Evolutionary conservation across 1,140 invertebrate species (phyloP).

Genomic region (Pachyrhynchus sulphureomaculatus): DNA sequence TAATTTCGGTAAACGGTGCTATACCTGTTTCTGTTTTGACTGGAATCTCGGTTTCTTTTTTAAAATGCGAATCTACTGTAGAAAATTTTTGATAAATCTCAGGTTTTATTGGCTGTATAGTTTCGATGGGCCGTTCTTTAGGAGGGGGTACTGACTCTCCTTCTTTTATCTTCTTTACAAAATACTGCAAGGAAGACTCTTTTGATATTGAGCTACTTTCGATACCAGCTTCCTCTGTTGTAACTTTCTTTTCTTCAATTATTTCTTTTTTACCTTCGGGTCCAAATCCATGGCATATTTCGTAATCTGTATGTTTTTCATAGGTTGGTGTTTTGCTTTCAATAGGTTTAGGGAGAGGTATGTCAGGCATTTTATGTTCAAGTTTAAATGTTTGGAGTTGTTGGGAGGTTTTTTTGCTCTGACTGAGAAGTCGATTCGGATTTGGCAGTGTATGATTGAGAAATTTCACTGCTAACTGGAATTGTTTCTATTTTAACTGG

Average conservation of each 20-base stretch:
- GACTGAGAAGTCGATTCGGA: constrained; percentile 40
- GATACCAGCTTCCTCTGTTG: constrained; percentile 44
- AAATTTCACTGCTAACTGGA: constrained; percentile 32
- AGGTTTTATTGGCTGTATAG: constrained; percentile 39
- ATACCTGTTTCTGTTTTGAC: constrained; percentile 12
- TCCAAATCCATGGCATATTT: constrained; percentile 28
- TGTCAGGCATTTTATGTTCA: constrained; percentile 40
- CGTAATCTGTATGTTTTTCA: constrained; percentile 34
- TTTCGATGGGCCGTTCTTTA: constrained; percentile 40
- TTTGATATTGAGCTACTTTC: constrained; percentile 51
- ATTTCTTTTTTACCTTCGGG: constrained; percentile 30
- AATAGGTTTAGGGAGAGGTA: constrained; percentile 39
- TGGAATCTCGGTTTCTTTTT: constrained; percentile 28
- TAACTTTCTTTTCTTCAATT: constrained; percentile 39
- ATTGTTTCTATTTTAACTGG: constrained; percentile 26
- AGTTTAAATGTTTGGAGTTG: constrained; percentile 41
- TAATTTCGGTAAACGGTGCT: constrained; percentile 36
- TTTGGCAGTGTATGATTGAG: constrained; percentile 39
- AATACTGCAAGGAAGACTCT: constrained; percentile 50
- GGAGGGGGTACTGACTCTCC: constrained; percentile 33
- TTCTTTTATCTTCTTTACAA: constrained; percentile 51
- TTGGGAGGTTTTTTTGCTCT: constrained; percentile 42
- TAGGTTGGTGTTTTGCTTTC: constrained; percentile 18
- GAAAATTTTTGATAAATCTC: constrained; percentile 49
- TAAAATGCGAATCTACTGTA: constrained; percentile 23